Conservation (phyloP, 2,113 vertebrate genomes). For the Pholis gunnellus region DNA sequence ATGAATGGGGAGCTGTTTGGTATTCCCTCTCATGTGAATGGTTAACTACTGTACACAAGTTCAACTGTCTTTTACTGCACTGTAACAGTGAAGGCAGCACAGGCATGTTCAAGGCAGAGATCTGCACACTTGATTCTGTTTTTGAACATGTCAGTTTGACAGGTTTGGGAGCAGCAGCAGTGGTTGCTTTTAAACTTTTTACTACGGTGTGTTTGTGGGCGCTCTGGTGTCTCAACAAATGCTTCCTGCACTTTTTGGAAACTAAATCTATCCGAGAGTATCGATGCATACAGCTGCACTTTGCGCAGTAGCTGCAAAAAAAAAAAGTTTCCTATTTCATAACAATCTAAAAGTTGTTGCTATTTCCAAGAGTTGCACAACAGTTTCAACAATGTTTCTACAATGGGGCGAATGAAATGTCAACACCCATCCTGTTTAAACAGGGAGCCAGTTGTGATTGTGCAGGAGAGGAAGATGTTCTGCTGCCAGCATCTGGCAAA, state of each 20-base stretch:
- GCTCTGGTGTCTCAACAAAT: constrained; percentile 7
- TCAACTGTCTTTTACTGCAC: neutral
- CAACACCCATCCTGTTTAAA: constrained; percentile 29
- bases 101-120: neutral
- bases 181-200: neutral
- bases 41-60: neutral
- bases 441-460: neutral
- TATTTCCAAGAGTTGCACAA: neutral
- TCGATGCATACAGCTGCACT: neutral
- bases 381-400: constrained; percentile 17
- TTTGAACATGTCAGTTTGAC: neutral
- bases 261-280: neutral
- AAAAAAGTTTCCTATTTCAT: neutral
- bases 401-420: constrained; percentile 12
- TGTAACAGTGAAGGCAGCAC: constrained; percentile 3
- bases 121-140: neutral
- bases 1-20: constrained; percentile 17
- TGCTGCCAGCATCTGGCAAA: constrained; percentile 5
- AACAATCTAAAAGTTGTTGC: neutral
- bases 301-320: neutral
- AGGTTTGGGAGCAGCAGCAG: neutral
- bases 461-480: neutral
- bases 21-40: constrained; percentile 7
- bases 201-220: neutral
- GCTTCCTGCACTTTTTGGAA: neutral